phyloP scores from a whole-genome alignment of 2,888 invertebrate species.

The Nysson spinosus region DNA sequence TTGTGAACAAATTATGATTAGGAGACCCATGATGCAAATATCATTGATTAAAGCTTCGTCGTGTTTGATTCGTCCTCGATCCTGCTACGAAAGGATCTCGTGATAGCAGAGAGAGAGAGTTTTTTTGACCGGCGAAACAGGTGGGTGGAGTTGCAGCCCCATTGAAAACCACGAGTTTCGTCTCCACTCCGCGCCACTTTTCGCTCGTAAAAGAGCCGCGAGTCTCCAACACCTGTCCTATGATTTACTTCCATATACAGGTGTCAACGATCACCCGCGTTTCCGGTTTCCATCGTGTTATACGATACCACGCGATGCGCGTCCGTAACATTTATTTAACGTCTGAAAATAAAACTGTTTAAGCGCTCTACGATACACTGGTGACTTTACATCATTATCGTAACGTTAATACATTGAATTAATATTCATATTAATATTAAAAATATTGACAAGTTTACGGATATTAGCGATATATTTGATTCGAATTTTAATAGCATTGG shows the following conservation, averaged over 20 bases:
- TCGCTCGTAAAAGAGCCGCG: conserved; percentile 41
- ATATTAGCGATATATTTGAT: too few species aligned
- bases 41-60: too few species aligned
- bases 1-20: too few species aligned
- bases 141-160: conserved; percentile 44
- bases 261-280: conserved; percentile 42
- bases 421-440: too few species aligned
- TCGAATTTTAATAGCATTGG: too few species aligned
- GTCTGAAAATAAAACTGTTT: too few species aligned
- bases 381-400: too few species aligned
- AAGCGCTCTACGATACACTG: too few species aligned
- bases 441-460: too few species aligned
- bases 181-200: background rate
- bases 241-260: conserved; percentile 47
- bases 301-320: background rate
- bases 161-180: conserved; percentile 37
- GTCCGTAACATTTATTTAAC: background rate
- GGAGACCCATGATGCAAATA: too few species aligned
- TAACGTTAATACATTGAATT: too few species aligned
- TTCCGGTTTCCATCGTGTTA: background rate
- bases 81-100: conserved; percentile 17
- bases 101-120: conserved; percentile 10
- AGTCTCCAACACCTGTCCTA: conserved; percentile 26
- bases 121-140: conserved; percentile 50
- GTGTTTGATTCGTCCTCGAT: conserved; percentile 24